Base-by-base conservation (phyloP, 2,113 vertebrate genomes). In the Tyto alba region DNA sequence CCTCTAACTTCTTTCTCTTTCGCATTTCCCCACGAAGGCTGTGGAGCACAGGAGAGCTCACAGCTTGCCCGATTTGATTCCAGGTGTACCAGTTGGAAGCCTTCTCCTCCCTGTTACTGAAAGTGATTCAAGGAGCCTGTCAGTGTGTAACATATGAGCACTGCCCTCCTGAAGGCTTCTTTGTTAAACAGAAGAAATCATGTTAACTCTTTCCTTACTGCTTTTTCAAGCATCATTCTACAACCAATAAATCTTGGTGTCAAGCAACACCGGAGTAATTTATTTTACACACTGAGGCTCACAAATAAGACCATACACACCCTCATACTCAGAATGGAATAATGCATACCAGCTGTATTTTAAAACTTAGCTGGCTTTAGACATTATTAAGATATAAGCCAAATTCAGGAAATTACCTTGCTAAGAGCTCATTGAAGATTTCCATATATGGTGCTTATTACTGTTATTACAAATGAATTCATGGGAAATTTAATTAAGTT, bases 401-500 rank as follows among this genome's bases (percentile, higher is more conserved):
- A 88, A 93, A 85, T 87, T 81, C 86, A 95, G 85, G 85, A 96
- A 97, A 95, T 94, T 95, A 94, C 86, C 78, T 97, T 95, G 85
- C 93, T 90, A 74, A 83, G 60, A 86, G 80, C 63, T 89, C 90
- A 82, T 50, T 90, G 92, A 88, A 90, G 80, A 47, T 94, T 93
- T 86, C 90, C 80, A 92, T 94, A 75, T 91, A 96, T 93, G 84
- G 91, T 62, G 80, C 66, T 84, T 85, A 79, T 96, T 89, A 77
- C 79, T 94, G 81, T 90, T 97, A 94, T 56, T 95, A 90, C 93
- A 85, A 95, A 79, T 95, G 90, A 96, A 97, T 96, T 91, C 81
- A 96, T 94, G 74, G 93, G 97, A 97, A 97, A 97, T 71, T 73
- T 93, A 97, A 95, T 95, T 95, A 96, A 87, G 38, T 85, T 93